Base-by-base conservation (phyloP, 2,888 invertebrate genomes). In the Agrilus mali region DNA sequence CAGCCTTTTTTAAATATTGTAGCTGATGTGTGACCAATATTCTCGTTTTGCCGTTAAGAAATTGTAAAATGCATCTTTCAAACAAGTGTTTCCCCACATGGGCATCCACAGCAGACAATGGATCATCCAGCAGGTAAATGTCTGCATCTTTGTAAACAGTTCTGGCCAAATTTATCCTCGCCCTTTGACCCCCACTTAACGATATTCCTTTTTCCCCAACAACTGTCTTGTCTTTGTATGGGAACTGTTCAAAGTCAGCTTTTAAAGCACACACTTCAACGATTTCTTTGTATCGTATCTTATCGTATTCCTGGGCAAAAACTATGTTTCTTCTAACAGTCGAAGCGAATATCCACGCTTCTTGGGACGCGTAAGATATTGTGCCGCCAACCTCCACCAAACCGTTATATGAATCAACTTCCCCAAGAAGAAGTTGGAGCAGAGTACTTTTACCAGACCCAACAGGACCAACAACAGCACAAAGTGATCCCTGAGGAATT, bases 401-500 rank as follows among this genome's bases (percentile, higher is more conserved):
- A 0, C 83, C 82, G 2, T 55, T 68, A 54, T 39, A 50, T 10
- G 58, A 49, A 8, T 71, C 69, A 2, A 82, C 58, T 60, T 84
- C 83, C 2, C 74, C 73, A 12, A 84, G 66, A 12, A 83, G 61
- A 32, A 76, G 59, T 50, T 75, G 71, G 2, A 77, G 56, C 13
- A 76, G 47, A 0, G 73, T 72, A 50, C 65, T 70, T 63, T 83
- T 94, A 57, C 93, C 94, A 27, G 86, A 74, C 7, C 93, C 94
- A 10, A 93, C 92, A 0, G 89, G 80, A 8, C 93, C 93, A 46
- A 93, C 83, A 13, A 94, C 73, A 2, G 86, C 88, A 52, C 85
- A 78, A 59, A 54, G 65, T 61, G 36, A 64, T 60, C 75, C 75
- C 66, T 56, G 55, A 60, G 47, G 72, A 67, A 55, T 59, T 58